phyloP scores from a whole-genome alignment of 2,888 invertebrate species.

The Blastobasis lacticolella region DNA sequence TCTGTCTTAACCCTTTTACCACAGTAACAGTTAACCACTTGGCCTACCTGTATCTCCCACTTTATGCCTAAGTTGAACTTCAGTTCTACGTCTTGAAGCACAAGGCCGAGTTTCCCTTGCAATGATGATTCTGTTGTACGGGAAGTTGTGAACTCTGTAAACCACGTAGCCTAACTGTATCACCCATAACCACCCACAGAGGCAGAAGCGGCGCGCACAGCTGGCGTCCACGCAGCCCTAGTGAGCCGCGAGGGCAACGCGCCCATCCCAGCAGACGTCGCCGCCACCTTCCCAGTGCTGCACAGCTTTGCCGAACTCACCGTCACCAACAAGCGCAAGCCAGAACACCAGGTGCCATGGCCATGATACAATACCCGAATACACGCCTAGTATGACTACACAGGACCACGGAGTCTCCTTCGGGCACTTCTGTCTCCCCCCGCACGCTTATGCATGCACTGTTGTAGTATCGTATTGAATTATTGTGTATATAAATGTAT shows the following conservation, averaged over 20 bases:
- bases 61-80: no score
- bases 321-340: constrained; percentile 60
- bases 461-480: not conserved
- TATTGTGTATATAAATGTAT: not conserved
- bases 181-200: constrained; percentile 67
- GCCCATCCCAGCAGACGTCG: constrained; percentile 76
- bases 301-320: constrained; percentile 76
- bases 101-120: no score
- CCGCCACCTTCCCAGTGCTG: constrained; percentile 68
- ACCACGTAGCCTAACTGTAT: no score
- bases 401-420: not conserved
- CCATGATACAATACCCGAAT: not conserved
- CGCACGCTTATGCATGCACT: not conserved
- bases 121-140: no score
- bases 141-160: no score
- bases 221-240: constrained; percentile 80
- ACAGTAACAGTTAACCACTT: no score
- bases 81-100: no score
- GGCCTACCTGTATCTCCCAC: no score
- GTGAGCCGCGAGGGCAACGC: constrained; percentile 87
- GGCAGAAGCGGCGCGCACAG: constrained; percentile 85
- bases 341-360: constrained; percentile 51
- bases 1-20: no score
- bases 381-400: not conserved
- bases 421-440: not conserved